Percentiles rank a stretch among this genome's conserved stretches.
Evolutionary conservation across 2,888 invertebrate species (phyloP).

Genomic region (Chrysolina haemoptera): DNA sequence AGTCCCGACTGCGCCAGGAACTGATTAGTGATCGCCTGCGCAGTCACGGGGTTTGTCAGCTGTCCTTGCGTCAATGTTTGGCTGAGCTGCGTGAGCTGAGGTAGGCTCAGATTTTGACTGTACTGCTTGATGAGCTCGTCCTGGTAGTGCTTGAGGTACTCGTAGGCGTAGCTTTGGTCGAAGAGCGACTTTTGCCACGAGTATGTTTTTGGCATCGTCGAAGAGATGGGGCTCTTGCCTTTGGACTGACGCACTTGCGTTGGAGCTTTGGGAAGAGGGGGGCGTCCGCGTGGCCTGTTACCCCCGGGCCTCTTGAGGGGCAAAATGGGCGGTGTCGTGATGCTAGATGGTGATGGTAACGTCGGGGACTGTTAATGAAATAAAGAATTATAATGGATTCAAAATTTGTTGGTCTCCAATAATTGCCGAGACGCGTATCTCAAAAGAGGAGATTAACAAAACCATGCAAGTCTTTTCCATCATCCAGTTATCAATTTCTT

Average conservation of each 20-base stretch:
- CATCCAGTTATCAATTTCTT: too few relatives aligned
- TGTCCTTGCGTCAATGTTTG: slow-evolving; percentile 58
- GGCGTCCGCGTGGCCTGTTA: slow-evolving; percentile 54
- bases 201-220: slow-evolving; percentile 45
- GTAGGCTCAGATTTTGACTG: slow-evolving; percentile 62
- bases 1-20: slow-evolving; percentile 51
- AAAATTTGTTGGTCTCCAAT: too few relatives aligned
- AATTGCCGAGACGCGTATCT: too few relatives aligned
- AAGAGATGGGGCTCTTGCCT: slow-evolving; percentile 51
- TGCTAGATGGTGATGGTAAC: slow-evolving; percentile 51
- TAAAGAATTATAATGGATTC: neutral
- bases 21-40: slow-evolving; percentile 53
- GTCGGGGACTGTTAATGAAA: slow-evolving; percentile 54
- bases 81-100: slow-evolving; percentile 59
- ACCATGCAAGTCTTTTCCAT: too few relatives aligned
- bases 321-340: slow-evolving; percentile 37
- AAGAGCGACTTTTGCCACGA: slow-evolving; percentile 61
- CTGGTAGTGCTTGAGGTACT: slow-evolving; percentile 68
- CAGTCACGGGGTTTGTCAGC: slow-evolving; percentile 51
- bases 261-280: slow-evolving; percentile 68
- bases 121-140: slow-evolving; percentile 68
- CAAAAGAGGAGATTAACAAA: too few relatives aligned
- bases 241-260: slow-evolving; percentile 67
- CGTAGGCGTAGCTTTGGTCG: slow-evolving; percentile 60
- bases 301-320: slow-evolving; percentile 61